Evolutionary conservation across 2,113 vertebrate genomes (phyloP).

Genomic region (Kryptolebias marmoratus): DNA sequence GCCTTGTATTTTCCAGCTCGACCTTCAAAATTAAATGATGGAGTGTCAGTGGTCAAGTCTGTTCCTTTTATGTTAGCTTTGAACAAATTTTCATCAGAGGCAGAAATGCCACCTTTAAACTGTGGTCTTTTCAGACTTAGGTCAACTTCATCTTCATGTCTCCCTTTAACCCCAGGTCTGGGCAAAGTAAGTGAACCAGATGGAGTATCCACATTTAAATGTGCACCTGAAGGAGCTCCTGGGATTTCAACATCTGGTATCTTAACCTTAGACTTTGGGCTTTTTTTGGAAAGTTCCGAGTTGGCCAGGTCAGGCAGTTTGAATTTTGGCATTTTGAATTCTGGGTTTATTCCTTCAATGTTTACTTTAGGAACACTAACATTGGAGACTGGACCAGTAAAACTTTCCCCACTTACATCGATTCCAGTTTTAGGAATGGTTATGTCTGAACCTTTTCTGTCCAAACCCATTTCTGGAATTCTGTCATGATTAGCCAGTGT

Average conservation of each 20-base stretch:
- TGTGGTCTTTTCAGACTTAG: slow-evolving; percentile 43
- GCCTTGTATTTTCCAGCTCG: slow-evolving; percentile 51
- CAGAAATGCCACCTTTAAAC: slow-evolving; percentile 30
- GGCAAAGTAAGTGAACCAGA: slow-evolving; percentile 39
- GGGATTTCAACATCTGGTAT: slow-evolving; percentile 25
- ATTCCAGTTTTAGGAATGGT: slow-evolving; percentile 7
- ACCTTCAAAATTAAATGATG: slow-evolving; percentile 39
- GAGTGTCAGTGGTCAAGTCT: slow-evolving; percentile 15
- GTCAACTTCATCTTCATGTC: slow-evolving; percentile 20
- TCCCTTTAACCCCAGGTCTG: slow-evolving; percentile 31
- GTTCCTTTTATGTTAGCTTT: slow-evolving; percentile 32
- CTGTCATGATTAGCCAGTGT: slow-evolving; percentile 29
- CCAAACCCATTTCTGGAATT: slow-evolving; percentile 21
- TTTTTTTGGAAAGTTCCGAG: slow-evolving; percentile 18
- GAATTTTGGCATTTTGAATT: slow-evolving; percentile 52
- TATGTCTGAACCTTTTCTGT: slow-evolving; percentile 19
- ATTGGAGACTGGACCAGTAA: slow-evolving; percentile 27
- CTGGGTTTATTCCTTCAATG: slow-evolving; percentile 34
- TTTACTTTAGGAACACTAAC: slow-evolving; percentile 30
- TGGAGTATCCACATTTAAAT: slow-evolving; percentile 54
- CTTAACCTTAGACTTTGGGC: slow-evolving; percentile 24
- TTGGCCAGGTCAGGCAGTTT: slow-evolving; percentile 48
- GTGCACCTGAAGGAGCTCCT: slow-evolving; percentile 34
- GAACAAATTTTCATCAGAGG: slow-evolving; percentile 33
- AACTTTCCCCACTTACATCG: slow-evolving; percentile 17